Evolutionary conservation across 2,113 vertebrate genomes (phyloP).

Genomic region (Eonycteris spelaea): DNA sequence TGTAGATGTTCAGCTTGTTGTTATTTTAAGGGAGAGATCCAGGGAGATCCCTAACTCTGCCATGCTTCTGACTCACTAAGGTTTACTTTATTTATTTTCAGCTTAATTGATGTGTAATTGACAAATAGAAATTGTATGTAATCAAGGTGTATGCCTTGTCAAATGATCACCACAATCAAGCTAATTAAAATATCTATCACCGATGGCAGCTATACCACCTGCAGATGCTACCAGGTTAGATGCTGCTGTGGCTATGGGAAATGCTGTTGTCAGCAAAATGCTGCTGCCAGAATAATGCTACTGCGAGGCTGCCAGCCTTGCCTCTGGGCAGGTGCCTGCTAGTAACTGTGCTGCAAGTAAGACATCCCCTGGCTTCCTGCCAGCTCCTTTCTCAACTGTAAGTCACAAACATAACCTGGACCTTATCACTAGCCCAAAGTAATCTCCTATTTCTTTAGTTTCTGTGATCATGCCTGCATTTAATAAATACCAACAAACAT

Average conservation of each 20-base stretch:
- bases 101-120: too few relatives aligned
- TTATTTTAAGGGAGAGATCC: too few relatives aligned
- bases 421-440: rapidly evolving
- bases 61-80: background rate
- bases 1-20: too few relatives aligned
- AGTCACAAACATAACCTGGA: background rate
- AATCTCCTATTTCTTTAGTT: background rate
- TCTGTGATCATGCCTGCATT: background rate
- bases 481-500: background rate
- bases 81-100: background rate
- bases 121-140: too few relatives aligned
- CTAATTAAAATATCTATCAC: too few relatives aligned
- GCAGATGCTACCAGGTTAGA: too few relatives aligned
- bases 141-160: background rate
- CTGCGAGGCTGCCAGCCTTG: too few relatives aligned
- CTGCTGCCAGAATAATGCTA: too few relatives aligned
- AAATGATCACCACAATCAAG: too few relatives aligned
- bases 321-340: background rate
- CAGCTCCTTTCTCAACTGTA: background rate
- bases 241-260: background rate
- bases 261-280: too few relatives aligned
- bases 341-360: background rate
- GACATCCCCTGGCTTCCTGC: background rate
- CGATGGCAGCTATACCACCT: too few relatives aligned
- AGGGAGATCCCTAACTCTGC: too few relatives aligned